phyloP scores from a whole-genome alignment of 2,797 vertebrate species.

The Pseudomugil tenellus region DNA sequence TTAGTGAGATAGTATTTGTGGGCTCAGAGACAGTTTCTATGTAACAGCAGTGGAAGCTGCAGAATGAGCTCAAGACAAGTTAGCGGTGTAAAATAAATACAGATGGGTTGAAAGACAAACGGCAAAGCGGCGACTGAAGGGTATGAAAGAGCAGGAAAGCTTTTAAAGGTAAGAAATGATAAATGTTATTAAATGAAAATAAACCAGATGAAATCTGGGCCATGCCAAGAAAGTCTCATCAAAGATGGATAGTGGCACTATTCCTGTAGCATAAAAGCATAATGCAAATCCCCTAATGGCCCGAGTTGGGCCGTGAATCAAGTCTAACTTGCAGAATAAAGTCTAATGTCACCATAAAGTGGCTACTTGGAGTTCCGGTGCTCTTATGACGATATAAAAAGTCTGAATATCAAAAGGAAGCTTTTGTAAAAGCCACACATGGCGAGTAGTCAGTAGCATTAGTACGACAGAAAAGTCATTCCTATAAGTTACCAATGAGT shows the following conservation, averaged over 20 bases:
- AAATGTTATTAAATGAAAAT: conserved; percentile 25
- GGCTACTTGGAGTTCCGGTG: conserved; percentile 41
- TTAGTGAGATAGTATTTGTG: conserved; percentile 10
- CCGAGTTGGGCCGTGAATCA: conserved; percentile 40
- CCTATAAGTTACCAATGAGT: conserved; percentile 4
- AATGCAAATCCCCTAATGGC: conserved; percentile 40
- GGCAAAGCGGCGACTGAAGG: background rate
- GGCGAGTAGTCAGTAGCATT: conserved; percentile 43
- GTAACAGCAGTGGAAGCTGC: conserved; percentile 5
- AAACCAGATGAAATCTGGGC: conserved; percentile 30
- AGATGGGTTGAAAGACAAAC: conserved; percentile 12
- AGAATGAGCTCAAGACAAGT: background rate
- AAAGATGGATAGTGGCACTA: conserved; percentile 41
- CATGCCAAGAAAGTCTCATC: conserved; percentile 34
- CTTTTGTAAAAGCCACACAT: conserved; percentile 18
- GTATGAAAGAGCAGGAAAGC: conserved; percentile 18
- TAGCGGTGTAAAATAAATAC: conserved; percentile 8
- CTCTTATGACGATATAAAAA: conserved; percentile 30
- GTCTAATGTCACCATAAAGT: conserved; percentile 40
- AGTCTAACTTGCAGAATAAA: conserved; percentile 36
- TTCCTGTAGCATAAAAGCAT: conserved; percentile 24
- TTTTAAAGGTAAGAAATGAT: conserved; percentile 16
- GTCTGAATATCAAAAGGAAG: conserved; percentile 26
- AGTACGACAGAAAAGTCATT: conserved; percentile 34
- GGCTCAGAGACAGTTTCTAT: conserved; percentile 11